Conservation (phyloP, 2,888 invertebrate genomes). For the Entomobrya multifasciata region DNA sequence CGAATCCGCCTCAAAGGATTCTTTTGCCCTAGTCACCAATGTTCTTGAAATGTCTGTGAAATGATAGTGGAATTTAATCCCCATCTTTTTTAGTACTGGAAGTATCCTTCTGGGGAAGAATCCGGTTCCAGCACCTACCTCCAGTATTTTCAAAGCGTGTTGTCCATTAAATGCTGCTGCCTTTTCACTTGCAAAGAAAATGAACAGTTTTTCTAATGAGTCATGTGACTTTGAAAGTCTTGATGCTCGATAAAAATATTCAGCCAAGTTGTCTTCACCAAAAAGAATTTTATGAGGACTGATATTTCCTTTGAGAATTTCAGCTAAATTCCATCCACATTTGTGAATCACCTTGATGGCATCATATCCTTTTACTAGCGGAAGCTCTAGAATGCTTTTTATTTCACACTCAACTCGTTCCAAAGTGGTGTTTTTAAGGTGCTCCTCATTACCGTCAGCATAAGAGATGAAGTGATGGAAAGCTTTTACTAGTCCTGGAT, state of each 20-base stretch:
- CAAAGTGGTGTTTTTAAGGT: no score
- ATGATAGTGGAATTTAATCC: neutral
- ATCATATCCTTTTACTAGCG: no score
- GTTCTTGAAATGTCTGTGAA: constrained; percentile 51
- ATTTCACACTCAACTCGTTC: no score
- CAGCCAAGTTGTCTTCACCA: neutral
- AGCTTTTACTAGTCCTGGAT: neutral
- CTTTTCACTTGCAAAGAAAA: neutral
- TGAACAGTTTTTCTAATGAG: neutral
- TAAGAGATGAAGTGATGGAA: neutral
- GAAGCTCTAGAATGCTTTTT: no score
- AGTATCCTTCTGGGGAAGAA: neutral
- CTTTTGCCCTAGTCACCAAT: no score
- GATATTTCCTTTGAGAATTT: no score
- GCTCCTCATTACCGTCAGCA: no score
- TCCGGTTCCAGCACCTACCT: constrained; percentile 36
- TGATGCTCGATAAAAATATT: neutral
- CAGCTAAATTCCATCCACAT: no score
- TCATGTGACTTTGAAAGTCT: neutral
- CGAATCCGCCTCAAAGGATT: neutral
- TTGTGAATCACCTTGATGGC: no score
- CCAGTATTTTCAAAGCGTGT: neutral
- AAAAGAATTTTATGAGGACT: neutral
- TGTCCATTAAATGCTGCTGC: neutral
- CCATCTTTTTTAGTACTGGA: neutral